Evolutionary conservation across 2,113 vertebrate species (phyloP), one percentile per base, ranked within the genome.

Genomic region (Sylvietta virens): DNA sequence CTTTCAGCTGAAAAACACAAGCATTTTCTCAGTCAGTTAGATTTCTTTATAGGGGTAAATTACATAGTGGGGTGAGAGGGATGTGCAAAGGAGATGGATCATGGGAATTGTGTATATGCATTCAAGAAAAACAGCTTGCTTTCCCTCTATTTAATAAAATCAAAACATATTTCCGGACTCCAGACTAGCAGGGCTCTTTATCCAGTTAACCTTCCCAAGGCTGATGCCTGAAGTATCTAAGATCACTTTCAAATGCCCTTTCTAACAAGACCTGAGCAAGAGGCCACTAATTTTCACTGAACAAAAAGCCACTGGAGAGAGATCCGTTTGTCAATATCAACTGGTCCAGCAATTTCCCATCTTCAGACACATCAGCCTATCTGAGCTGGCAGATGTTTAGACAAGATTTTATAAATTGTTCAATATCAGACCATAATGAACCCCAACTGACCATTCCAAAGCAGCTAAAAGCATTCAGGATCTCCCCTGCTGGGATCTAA

Each of bases 351-450:
- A 98, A 99, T 98, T 98, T 98, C 98, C 98, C 98, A 98, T 98
- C 98, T 97, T 97, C 97, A 97, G 97, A 97, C 98, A 97, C 98
- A 91, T 96, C 94, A 42, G 98, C 98, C 98, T 98, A 99, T 99
- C 98, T 98, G 98, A 98, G 98, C 98, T 98, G 98, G 98, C 99
- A 99, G 99, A 99, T 99, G 99, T 99, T 99, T 98, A 99, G 98
- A 99, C 99, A 99, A 98, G 98, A 98, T 99, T 99, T 99, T 99
- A 99, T 99, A 99, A 99, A 99, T 99, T 98, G 99, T 98, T 99
- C 99, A 98, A 98, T 99, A 99, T 98, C 98, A 98, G 97, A 97
- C 98, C 96, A 97, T 99, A 99, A 99, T 99, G 99, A 99, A 99
- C 98, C 98, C 98, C 98, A 98, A 98, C 98, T 99, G 99, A 99